phyloP scores from a whole-genome alignment of 2,797 vertebrate genomes.

The Catostomus latipinnis region DNA sequence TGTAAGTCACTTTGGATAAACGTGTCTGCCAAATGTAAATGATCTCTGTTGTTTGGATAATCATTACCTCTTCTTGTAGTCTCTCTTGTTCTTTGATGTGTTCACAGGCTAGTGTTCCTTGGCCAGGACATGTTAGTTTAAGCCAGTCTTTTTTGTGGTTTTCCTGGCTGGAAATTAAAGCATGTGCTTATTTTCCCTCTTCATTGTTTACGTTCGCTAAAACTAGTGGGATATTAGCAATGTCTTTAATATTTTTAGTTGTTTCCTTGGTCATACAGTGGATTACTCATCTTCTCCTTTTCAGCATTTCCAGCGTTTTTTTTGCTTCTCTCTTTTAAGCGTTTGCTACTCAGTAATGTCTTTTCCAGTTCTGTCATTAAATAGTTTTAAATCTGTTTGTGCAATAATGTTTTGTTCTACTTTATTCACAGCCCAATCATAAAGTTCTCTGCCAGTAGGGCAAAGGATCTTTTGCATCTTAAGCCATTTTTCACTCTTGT shows the following conservation, averaged over 20 bases:
- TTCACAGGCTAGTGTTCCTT: slow-evolving; percentile 38
- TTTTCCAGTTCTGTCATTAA: slow-evolving; percentile 63
- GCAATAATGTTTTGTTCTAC: slow-evolving; percentile 63
- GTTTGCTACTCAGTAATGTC: slow-evolving; percentile 53
- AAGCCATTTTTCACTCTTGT: slow-evolving; percentile 27
- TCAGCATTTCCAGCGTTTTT: slow-evolving; percentile 28
- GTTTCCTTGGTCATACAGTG: slow-evolving; percentile 37
- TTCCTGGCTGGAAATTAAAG: slow-evolving; percentile 42
- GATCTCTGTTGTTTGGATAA: slow-evolving; percentile 41
- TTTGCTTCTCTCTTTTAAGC: background rate
- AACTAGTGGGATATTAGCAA: slow-evolving; percentile 51
- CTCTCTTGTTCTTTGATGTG: slow-evolving; percentile 45
- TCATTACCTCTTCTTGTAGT: slow-evolving; percentile 41
- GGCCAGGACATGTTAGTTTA: slow-evolving; percentile 50
- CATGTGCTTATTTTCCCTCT: slow-evolving; percentile 11
- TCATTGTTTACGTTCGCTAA: slow-evolving; percentile 43
- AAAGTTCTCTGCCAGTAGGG: slow-evolving; percentile 50
- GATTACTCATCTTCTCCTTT: slow-evolving; percentile 56
- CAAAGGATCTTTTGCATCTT: slow-evolving; percentile 29
- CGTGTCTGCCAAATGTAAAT: background rate
- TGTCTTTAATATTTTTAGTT: slow-evolving; percentile 47
- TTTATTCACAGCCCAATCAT: slow-evolving; percentile 53
- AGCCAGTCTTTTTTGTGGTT: slow-evolving; percentile 52
- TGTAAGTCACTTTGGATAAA: no score
- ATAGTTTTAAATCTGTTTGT: slow-evolving; percentile 65